These are phyloP conservation scores for Hetaerina titia DNA, from an alignment of 2,888 invertebrate genomes.

Conservation along the genomic window DNA sequence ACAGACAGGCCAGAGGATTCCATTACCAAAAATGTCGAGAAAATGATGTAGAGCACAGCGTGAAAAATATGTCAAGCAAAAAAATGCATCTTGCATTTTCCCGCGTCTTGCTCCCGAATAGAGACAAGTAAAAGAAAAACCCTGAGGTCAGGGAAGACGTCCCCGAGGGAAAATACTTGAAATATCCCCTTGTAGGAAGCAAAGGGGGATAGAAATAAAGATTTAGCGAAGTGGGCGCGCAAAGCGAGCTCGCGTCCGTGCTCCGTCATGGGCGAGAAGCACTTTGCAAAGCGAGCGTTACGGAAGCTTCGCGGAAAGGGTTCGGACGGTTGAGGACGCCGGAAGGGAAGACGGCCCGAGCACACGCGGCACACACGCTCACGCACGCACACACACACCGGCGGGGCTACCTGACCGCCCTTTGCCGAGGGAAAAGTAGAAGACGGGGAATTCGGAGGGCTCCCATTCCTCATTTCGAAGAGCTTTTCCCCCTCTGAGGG, in stretches of 20 bases:
- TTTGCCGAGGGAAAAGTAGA: constrained; percentile 25
- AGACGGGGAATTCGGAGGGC: background rate
- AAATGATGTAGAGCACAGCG: too few species aligned
- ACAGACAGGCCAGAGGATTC: too few species aligned
- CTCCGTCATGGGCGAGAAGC: background rate
- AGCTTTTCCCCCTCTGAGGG: constrained; percentile 9
- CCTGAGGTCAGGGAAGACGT: too few species aligned
- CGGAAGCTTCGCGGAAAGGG: background rate
- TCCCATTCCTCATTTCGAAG: constrained; percentile 63
- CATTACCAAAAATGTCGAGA: too few species aligned
- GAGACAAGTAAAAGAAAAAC: too few species aligned
- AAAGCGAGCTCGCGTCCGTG: background rate
- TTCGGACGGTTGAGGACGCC: background rate
- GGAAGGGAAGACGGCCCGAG: background rate
- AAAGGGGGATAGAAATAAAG: background rate
- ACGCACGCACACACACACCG: too few species aligned
- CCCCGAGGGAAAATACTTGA: too few species aligned
- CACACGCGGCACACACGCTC: too few species aligned
- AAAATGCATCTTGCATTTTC: too few species aligned
- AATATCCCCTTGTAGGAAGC: background rate
- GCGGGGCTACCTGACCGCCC: background rate
- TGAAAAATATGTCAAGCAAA: too few species aligned
- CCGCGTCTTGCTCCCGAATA: too few species aligned
- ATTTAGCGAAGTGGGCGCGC: background rate
- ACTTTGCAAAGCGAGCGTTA: background rate